Base-by-base conservation (phyloP, 2,888 invertebrate genomes). In the Bursaphelenchus okinawaensis region DNA sequence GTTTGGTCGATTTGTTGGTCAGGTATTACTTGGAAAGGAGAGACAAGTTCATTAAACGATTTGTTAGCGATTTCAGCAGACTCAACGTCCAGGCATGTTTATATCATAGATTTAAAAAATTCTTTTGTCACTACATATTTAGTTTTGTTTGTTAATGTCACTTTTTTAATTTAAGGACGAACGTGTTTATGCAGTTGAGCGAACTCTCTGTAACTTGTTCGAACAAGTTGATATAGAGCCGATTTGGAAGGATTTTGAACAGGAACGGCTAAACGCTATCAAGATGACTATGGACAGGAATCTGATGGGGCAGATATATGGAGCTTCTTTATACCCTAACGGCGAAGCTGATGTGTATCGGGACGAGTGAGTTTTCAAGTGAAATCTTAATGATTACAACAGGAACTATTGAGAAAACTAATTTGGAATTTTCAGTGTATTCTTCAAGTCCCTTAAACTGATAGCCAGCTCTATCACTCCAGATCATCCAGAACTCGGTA, bases 241-340 rank as follows among this genome's bases (percentile, higher is more conserved):
- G 19, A 76, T 83, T 28, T 85, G 85, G 84, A 78, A 81, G 75
- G 90, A 88, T 70, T 90, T 90, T 8, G 88, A 88, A 69, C 85
- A 87, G 20, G 85, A 87, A 69, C 89, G 92, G 80, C 23, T 74
- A 6, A 61, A 67, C 7, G 88, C 89, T 77, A 91, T 90, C 0
- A 89, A 90, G 78, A 85, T 88, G 66, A 90, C 91, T 4, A 89
- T 96, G 70, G 95, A 96, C 83, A 87, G 93, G 55, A 89, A 90
- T n/a, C 88, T 95, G 7, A 90, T 95, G 87, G 90, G 91, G 59
- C 71, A 76, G 27, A 90, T 96, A 62, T 96, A 96, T 85, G 88
- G 89, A 51, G 89, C 91, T 82, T 93, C 95, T 56, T 87, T 98
- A 84, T 94, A 93, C 85, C 96, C 96, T 7, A 95, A 96, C 83